Evolutionary conservation across 2,888 invertebrate species (phyloP), one percentile per base, ranked within the genome.

Genomic region (Elysia crispata): DNA sequence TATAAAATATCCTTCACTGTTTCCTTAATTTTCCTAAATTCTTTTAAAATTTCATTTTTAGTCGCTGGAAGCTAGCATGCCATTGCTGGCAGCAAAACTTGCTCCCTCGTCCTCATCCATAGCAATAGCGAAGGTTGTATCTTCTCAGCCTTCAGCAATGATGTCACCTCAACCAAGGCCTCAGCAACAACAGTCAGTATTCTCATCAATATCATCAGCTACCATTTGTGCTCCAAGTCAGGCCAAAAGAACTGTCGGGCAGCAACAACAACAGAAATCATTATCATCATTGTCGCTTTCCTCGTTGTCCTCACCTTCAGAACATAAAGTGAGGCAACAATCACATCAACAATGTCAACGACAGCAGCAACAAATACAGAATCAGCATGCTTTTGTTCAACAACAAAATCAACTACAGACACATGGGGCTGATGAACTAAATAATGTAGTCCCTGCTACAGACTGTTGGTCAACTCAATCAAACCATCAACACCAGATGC

Each of bases 61-160:
- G 79, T 31, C 79, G 0, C n/a, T 76, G 31, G 80, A 80, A 30
- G 80, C 69, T 18, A 49, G 33, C 31, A 80, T 76, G 76, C 80
- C 80, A 50, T 64, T 80, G 60, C 33, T 80, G 50, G 76, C 80
- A 70, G 66, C 80, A 13, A 80, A 80, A 60, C 66, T 80, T 15
- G 41, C 80, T 15, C 60, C 60, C 5, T 5, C 8, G 8, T 60
- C 60, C 41, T 6, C 41, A 41, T 41, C 41, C 41, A 41, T 41
- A 11, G 41, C 41, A 3, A 11, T 41, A 6, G 41, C 5, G 11
- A 41, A 41, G 11, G 41, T 41, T 41, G 41, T 41, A 3, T 41
- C 41, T 11, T 11, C 11, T 41, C 41, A 41, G 41, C 41, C 3
- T 3, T 41, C 41, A 11, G 11, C 11, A 3, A 41, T 41, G 41